These are phyloP conservation scores for Gymnoscopelus microlampas DNA, from an alignment of 2,797 vertebrate species.

Conservation along the genomic window DNA sequence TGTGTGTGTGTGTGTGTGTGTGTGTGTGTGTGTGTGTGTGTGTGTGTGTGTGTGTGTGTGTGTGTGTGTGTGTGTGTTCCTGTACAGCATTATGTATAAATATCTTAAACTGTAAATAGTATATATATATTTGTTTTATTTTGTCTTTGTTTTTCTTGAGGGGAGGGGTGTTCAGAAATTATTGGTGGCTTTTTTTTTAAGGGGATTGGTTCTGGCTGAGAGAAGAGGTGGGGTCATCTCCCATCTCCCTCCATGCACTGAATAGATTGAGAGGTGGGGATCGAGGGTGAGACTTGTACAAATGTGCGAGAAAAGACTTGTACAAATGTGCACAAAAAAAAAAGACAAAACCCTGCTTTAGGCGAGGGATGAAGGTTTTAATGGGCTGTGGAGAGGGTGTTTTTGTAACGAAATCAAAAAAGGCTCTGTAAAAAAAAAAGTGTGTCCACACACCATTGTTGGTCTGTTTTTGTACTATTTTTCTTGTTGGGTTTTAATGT, in stretches of 20 bases:
- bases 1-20: constrained; percentile 30
- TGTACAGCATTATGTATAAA: constrained; percentile 71
- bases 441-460: constrained; percentile 58
- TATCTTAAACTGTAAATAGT: constrained; percentile 72
- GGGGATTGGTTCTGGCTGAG: constrained; percentile 38
- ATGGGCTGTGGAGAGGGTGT: constrained; percentile 49
- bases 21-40: constrained; percentile 7
- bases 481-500: constrained; percentile 36
- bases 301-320: constrained; percentile 49
- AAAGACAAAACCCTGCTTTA: constrained; percentile 47
- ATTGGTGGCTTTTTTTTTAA: constrained; percentile 61
- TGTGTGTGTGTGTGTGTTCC: constrained; percentile 33
- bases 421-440: constrained; percentile 63
- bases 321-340: constrained; percentile 63
- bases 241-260: constrained; percentile 74
- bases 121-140: constrained; percentile 80
- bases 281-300: constrained; percentile 7
- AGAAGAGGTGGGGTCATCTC: constrained; percentile 45
- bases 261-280: constrained; percentile 64
- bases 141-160: constrained; percentile 74
- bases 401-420: constrained; percentile 71
- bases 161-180: constrained; percentile 55
- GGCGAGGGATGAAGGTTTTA: constrained; percentile 50
- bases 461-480: constrained; percentile 46
- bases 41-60: constrained; percentile 25